phyloP scores from a whole-genome alignment of 2,113 vertebrate genomes.

The Burhinus bistriatus region DNA sequence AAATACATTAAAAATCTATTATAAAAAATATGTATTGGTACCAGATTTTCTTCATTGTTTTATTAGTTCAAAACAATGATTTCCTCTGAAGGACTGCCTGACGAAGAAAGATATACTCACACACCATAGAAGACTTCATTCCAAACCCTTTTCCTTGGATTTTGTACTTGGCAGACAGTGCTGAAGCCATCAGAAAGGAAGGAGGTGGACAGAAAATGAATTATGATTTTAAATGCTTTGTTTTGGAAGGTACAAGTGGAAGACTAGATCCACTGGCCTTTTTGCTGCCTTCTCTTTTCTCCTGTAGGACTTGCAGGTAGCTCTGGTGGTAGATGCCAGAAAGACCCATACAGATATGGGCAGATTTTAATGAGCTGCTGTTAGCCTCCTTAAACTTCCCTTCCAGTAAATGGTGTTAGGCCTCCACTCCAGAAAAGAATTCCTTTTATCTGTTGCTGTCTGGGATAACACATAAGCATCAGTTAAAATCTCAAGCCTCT shows the following conservation, averaged over 20 bases:
- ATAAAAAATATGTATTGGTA: background rate
- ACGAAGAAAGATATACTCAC: background rate
- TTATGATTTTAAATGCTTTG: background rate
- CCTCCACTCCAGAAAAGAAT: background rate
- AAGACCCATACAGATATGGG: background rate
- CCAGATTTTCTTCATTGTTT: background rate
- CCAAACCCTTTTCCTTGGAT: background rate
- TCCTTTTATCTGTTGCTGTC: background rate
- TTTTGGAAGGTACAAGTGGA: background rate
- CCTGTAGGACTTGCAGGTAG: background rate
- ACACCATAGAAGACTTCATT: background rate
- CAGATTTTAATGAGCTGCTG: background rate
- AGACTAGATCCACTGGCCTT: background rate
- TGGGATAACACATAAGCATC: background rate
- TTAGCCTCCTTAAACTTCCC: background rate
- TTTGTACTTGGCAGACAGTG: background rate
- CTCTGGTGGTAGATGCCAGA: background rate
- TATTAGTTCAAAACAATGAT: background rate
- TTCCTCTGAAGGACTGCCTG: background rate
- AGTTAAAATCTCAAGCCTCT: background rate
- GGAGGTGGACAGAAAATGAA: background rate
- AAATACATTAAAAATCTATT: background rate
- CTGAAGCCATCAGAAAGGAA: background rate
- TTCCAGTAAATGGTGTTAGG: background rate
- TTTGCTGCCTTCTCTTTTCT: background rate